Evolutionary conservation across 2,888 invertebrate species (phyloP), one percentile per base, ranked within the genome.

Genomic region (Cephus pygmeus): DNA sequence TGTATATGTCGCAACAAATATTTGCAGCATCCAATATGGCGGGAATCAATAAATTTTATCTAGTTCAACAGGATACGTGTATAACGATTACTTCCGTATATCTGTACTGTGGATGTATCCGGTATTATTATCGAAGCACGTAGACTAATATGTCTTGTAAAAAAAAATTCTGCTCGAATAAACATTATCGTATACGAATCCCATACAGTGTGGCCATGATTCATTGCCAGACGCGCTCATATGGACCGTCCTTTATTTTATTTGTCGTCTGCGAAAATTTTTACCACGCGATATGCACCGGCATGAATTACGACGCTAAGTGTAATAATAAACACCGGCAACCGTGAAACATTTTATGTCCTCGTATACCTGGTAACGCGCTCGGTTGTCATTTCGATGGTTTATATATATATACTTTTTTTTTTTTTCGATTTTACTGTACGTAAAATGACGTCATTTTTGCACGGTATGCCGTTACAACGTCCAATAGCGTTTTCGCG

Each of bases 241-340:
- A 23, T 56, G 56, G 56, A 31, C 71, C 33, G n/a, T 71, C 71
- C 71, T 33, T 71, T 34, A 34, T 71, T 71, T 33, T 71, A 71
- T 71, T 71, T 71, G 71, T 71, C 71, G 34, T 15, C 12, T 23
- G 34, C 33, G 71, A 34, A 74, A 74, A 33, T 6, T 35, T 35
- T 23, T 35, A 35, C 35, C 74, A 34, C 34, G n/a, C 12, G 74
- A 36, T 74, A 74, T 23, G 35, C 74, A 34, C 35, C 23, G 23
- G 15, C 15, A 35, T 74, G 74, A 74, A 74, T 74, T 74, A 74
- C 74, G 35, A 34, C 35, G 74, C 74, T 74, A 74, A 74, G 74
- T 74, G 74, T 74, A 74, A 74, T 74, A 74, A 74, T 74, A 74
- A 74, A 74, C 74, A 74, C 74, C 74, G 74, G 74, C 35, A 30